Conservation (phyloP, 2,888 invertebrate genomes). For the Ormia ochracea region DNA sequence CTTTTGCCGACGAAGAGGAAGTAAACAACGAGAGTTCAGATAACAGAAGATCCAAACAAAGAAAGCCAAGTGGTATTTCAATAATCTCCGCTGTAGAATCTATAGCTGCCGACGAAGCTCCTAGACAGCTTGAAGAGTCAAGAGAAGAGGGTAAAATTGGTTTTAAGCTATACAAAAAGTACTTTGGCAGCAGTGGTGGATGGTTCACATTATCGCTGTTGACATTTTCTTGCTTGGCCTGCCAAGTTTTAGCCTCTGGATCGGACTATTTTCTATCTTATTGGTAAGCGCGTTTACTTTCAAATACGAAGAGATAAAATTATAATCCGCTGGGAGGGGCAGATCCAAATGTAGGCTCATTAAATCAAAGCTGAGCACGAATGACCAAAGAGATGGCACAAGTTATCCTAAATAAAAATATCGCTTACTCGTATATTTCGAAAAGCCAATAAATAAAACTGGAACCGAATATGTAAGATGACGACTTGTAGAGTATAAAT, state of each 20-base stretch:
- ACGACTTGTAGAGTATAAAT: too few species aligned
- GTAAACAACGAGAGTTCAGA: conserved; percentile 42
- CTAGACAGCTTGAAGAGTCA: conserved; percentile 78
- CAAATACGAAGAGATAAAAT: too few species aligned
- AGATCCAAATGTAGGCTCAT: too few species aligned
- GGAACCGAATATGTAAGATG: too few species aligned
- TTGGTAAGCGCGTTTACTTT: conserved; percentile 78
- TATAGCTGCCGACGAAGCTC: conserved; percentile 76
- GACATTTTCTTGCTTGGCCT: conserved; percentile 80
- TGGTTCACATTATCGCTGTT: conserved; percentile 80
- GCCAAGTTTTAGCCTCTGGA: conserved; percentile 84
- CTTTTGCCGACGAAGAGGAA: conserved; percentile 77
- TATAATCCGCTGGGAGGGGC: too few species aligned
- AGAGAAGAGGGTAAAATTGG: conserved; percentile 82
- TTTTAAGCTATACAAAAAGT: conserved; percentile 80
- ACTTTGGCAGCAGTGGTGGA: conserved; percentile 84
- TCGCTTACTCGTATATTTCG: too few species aligned
- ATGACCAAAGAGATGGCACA: too few species aligned
- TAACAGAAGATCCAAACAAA: conserved; percentile 64
- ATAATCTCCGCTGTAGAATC: conserved; percentile 79
- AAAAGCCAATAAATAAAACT: too few species aligned
- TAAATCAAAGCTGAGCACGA: too few species aligned
- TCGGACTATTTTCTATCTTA: conserved; percentile 87
- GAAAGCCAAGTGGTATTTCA: conserved; percentile 72
- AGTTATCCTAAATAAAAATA: too few species aligned